These are phyloP conservation scores for Lucifuga dentata DNA, from an alignment of 2,113 vertebrate species.

Conservation along the genomic window DNA sequence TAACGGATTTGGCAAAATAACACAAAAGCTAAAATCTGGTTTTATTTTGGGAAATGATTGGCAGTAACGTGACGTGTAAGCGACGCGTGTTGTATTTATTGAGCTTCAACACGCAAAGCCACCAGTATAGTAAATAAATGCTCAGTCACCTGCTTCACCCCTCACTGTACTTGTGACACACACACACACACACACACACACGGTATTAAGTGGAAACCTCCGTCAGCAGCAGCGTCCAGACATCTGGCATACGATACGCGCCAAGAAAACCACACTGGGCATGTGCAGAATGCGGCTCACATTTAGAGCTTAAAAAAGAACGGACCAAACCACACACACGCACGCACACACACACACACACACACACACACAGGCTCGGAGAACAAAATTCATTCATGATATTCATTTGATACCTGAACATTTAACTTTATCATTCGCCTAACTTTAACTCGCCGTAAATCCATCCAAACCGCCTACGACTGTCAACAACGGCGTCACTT, in stretches of 20 bases:
- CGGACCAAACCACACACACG: conserved; percentile 28
- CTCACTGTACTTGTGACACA: not conserved
- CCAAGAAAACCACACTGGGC: conserved; percentile 59
- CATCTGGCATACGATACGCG: conserved; percentile 46
- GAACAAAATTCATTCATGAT: conserved; percentile 30
- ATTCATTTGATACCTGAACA: not conserved
- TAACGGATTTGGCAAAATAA: no score
- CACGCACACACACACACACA: conserved; percentile 32
- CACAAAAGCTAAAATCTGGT: no score
- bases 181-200: conserved; percentile 19
- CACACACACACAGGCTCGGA: conserved; percentile 21
- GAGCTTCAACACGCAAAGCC: no score
- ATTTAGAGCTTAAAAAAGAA: conserved; percentile 52
- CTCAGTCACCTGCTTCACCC: no score
- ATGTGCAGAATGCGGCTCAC: conserved; percentile 66
- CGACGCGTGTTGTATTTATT: no score
- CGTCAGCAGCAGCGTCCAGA: conserved; percentile 47
- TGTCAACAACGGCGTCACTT: no score
- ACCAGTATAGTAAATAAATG: no score
- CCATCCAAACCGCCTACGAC: conserved; percentile 10
- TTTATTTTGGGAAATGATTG: no score
- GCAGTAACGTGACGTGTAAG: no score
- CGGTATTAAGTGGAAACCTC: conserved; percentile 50
- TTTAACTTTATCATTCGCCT: conserved; percentile 6
- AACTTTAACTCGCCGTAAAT: conserved; percentile 5